Evolutionary conservation across 2,888 invertebrate genomes (phyloP).

Genomic region (Lobophora halterata): DNA sequence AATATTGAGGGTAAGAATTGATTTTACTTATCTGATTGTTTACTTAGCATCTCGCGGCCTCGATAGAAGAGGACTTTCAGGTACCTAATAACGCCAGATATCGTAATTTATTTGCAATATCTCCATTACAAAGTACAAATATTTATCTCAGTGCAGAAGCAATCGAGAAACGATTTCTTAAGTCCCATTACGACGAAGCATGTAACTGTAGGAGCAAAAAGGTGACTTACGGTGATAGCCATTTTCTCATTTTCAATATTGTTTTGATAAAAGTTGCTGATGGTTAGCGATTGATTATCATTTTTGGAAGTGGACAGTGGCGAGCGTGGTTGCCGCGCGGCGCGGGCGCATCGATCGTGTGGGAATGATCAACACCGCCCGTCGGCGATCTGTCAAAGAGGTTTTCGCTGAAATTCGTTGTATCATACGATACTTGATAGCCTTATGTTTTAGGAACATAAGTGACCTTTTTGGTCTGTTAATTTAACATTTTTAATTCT

Average conservation of each 20-base stretch:
- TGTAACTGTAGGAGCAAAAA: slow-evolving; percentile 18
- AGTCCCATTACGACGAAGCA: slow-evolving; percentile 20
- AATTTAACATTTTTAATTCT: no score
- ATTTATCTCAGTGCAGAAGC: slow-evolving; percentile 12
- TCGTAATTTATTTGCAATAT: slow-evolving; percentile 22
- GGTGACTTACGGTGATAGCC: slow-evolving; percentile 3
- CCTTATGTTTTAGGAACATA: slow-evolving; percentile 38
- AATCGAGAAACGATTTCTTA: slow-evolving; percentile 22
- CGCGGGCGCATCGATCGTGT: slow-evolving; percentile 58
- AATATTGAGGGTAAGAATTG: slow-evolving; percentile 47
- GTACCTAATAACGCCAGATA: slow-evolving; percentile 15
- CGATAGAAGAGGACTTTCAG: slow-evolving; percentile 10
- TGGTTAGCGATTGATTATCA: slow-evolving; percentile 45
- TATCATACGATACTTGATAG: slow-evolving; percentile 59
- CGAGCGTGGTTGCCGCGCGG: slow-evolving; percentile 39
- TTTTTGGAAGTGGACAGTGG: slow-evolving; percentile 62
- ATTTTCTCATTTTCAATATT: slow-evolving; percentile 21
- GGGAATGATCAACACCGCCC: slow-evolving; percentile 70
- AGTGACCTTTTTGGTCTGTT: neutral
- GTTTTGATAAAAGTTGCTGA: slow-evolving; percentile 22
- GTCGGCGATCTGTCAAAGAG: slow-evolving; percentile 68
- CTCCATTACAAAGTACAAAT: slow-evolving; percentile 22
- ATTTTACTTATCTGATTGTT: slow-evolving; percentile 39
- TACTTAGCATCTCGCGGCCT: slow-evolving; percentile 28
- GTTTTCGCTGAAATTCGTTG: slow-evolving; percentile 64